Percentiles rank a stretch among this genome's conserved stretches.
These are phyloP conservation scores for Drosophila murphyi DNA, from an alignment of 1,140 invertebrate genomes.

Conservation along the genomic window DNA sequence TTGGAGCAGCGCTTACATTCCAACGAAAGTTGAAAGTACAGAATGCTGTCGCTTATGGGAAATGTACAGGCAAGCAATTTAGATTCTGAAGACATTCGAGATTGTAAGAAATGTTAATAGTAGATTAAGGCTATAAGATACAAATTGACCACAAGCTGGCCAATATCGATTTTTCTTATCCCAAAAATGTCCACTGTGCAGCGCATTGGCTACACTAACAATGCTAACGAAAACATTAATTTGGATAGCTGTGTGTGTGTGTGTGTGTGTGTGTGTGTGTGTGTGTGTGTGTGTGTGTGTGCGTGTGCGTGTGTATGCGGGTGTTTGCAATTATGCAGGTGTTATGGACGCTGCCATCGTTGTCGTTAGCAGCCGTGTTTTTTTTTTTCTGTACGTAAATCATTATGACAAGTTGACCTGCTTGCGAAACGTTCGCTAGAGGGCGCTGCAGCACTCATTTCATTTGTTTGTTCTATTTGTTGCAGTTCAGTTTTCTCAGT, in stretches of 20 bases:
- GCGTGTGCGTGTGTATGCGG: conserved; percentile 13
- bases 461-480: conserved; percentile 5
- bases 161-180: conserved; percentile 2
- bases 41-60: no score
- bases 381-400: conserved; percentile 56
- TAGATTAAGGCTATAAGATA: no score
- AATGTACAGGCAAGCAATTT: no score
- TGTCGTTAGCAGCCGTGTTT: conserved; percentile 48
- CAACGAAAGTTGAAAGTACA: no score
- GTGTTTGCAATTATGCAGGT: conserved; percentile 58
- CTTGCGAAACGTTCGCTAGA: conserved; percentile 56
- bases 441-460: conserved; percentile 28
- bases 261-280: background rate
- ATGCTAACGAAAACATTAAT: conserved; percentile 73
- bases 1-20: no score
- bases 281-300: conserved; percentile 12
- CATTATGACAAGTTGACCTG: conserved; percentile 79
- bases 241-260: conserved; percentile 34
- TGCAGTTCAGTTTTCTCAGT: conserved; percentile 20
- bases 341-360: conserved; percentile 30
- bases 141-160: background rate
- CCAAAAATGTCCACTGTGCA: conserved; percentile 26
- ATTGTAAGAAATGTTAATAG: no score
- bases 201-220: conserved; percentile 48
- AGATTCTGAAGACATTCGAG: no score